These are phyloP conservation scores for Otus sunia DNA, from an alignment of 2,113 vertebrate genomes.

Conservation along the genomic window DNA sequence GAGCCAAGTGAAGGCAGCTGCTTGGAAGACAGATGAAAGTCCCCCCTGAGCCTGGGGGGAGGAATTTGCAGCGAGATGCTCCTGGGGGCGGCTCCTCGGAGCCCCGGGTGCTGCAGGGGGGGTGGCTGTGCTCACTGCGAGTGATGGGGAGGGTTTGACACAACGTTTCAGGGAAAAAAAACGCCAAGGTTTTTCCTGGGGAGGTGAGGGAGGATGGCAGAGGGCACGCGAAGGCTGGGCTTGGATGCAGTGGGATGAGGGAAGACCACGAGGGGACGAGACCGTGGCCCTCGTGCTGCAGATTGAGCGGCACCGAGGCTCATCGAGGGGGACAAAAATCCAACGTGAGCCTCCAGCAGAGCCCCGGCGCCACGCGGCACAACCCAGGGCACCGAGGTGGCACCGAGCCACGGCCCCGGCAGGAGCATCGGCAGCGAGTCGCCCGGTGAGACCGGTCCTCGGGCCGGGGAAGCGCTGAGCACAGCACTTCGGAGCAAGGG, in stretches of 20 bases:
- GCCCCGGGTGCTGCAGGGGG: background rate
- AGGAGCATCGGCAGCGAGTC: background rate
- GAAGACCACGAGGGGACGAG: background rate
- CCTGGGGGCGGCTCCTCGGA: background rate
- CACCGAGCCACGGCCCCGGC: accelerated
- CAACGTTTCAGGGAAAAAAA: background rate
- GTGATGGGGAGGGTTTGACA: background rate
- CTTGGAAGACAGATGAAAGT: background rate
- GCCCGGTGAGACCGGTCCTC: no score
- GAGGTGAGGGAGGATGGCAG: background rate
- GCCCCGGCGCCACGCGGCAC: accelerated
- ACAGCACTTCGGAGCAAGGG: background rate
- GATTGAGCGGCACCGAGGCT: background rate
- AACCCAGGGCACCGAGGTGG: no score
- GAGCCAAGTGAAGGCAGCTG: background rate
- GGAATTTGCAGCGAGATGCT: background rate
- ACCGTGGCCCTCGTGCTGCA: background rate
- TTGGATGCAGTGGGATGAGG: background rate
- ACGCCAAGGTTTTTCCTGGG: no score
- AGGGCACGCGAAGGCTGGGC: background rate
- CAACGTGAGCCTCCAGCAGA: background rate
- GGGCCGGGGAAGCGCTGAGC: background rate
- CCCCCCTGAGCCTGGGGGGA: accelerated
- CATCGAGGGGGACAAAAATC: background rate
- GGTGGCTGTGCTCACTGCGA: accelerated